Base-by-base conservation (phyloP, 64 coral and sea anemone genomes). In the Stichodactyla helianthus region DNA sequence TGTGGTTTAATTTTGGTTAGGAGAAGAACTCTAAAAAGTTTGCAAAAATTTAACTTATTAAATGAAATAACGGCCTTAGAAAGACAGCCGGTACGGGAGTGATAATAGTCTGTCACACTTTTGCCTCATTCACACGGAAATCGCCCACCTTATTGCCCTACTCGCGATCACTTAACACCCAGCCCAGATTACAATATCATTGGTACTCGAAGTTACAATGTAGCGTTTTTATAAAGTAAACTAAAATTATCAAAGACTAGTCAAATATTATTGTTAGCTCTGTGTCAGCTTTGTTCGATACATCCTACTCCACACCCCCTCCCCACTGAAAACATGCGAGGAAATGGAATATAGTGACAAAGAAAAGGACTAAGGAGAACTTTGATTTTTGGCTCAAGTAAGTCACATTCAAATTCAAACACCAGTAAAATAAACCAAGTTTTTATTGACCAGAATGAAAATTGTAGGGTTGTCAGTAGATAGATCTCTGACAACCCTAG, bases 221-320 rank as follows among this genome's bases (percentile, higher is more conserved):
- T 74, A 31, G 23, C 27, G 26, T 18, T 27, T 74, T 74, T 35
- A 26, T 11, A n/a, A 74, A 74, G 27, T n/a, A 74, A 74, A 74
- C 10, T 26, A 1, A n/a, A 65, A n/a, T 74, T 9, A 74, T 74
- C 23, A 11, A 28, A 74, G 68, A 74, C 31, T 74, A 74, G 68
- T 74, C 68, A n/a, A 74, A 74, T 74, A 74, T 74, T 74, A 74
- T n/a, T 74, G 25, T 74, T 27, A 35, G 68, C 25, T 74, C 7
- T 3, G 35, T 44, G 35, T 13, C 68, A 65, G 18, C 62, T 65
- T 65, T 23, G 62, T 65, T 65, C 20, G 8, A 65, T 65, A 65
- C 5, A 65, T n/a, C 18, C 59, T 15, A 17, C 35, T 44, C 55
- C 14, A 58, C 9, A 11, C 7, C 6, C 68, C 25, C 4, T 74